phyloP scores from a whole-genome alignment of 2,888 invertebrate species.

The Alviniconcha strummeri region DNA sequence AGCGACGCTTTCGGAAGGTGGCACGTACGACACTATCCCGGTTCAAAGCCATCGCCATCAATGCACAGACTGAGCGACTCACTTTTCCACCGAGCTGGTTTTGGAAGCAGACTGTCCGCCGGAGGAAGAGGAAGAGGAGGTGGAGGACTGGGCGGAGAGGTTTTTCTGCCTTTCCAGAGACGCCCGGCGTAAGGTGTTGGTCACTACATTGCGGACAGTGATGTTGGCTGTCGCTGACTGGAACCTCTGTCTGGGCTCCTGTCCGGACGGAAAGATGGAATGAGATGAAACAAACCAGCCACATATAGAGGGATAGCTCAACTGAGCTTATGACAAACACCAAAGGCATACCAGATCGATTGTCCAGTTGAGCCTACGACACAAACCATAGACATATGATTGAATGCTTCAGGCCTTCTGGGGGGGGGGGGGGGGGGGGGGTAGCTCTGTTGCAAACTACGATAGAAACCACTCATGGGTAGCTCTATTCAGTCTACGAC shows the following conservation, averaged over 20 bases:
- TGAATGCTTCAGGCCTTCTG: no score
- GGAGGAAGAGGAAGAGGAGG: slow-evolving; percentile 43
- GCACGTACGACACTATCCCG: no score
- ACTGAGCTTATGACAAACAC: no score
- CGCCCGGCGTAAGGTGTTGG: slow-evolving; percentile 55
- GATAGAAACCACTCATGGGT: no score
- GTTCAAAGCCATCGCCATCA: no score
- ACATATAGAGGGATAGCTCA: no score
- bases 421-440: background rate
- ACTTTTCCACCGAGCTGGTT: background rate
- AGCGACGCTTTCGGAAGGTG: no score
- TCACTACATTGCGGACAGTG: slow-evolving; percentile 57
- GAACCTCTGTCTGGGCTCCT: slow-evolving; percentile 64
- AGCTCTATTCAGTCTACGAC: no score
- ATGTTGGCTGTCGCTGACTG: slow-evolving; percentile 62
- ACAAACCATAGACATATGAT: no score
- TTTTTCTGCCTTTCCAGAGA: slow-evolving; percentile 53
- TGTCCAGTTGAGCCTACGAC: no score
- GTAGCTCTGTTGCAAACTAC: background rate
- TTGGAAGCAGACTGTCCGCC: slow-evolving; percentile 39
- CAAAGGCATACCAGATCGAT: no score
- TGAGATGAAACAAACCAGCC: no score
- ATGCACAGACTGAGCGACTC: background rate
- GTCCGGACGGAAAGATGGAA: background rate
- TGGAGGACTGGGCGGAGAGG: slow-evolving; percentile 32